Conservation (phyloP, 2,113 vertebrate genomes). For the Axis porcinus region DNA sequence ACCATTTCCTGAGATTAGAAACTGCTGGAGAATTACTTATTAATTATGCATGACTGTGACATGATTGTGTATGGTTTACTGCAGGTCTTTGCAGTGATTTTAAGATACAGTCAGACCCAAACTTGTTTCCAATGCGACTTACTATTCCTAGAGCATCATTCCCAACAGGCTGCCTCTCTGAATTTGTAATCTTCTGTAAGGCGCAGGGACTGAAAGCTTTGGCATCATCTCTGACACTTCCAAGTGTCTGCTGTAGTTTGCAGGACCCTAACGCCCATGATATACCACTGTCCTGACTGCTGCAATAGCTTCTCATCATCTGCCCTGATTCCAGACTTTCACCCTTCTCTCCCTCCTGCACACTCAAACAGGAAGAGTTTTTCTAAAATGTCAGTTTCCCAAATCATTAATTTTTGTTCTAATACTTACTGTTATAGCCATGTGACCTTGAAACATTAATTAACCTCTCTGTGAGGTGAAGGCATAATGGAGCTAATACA, state of each 20-base stretch:
- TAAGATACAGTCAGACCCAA: background rate
- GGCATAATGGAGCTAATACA: background rate
- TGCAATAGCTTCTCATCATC: background rate
- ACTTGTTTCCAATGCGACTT: background rate
- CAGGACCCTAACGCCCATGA: background rate
- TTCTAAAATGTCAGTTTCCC: background rate
- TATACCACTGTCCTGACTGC: background rate
- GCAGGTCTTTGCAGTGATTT: background rate
- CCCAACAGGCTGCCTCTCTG: background rate
- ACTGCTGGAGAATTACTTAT: conserved; percentile 53
- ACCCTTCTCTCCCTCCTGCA: background rate
- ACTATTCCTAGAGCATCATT: background rate
- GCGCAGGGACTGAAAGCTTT: background rate
- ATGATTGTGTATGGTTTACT: background rate
- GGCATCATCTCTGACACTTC: background rate
- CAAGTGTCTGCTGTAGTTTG: background rate
- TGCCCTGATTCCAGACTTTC: background rate
- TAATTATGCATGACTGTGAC: conserved; percentile 20
- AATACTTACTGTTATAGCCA: background rate
- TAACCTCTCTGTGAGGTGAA: background rate
- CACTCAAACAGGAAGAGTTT: background rate
- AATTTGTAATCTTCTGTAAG: background rate
- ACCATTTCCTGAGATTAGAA: conserved; percentile 45
- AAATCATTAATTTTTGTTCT: background rate
- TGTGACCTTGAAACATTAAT: background rate